A percentile compares a stretch with the other conserved stretches of the same genome.
These are phyloP conservation scores for Tachyglossus aculeatus DNA, from an alignment of 2,797 vertebrate species.

Conservation along the genomic window DNA sequence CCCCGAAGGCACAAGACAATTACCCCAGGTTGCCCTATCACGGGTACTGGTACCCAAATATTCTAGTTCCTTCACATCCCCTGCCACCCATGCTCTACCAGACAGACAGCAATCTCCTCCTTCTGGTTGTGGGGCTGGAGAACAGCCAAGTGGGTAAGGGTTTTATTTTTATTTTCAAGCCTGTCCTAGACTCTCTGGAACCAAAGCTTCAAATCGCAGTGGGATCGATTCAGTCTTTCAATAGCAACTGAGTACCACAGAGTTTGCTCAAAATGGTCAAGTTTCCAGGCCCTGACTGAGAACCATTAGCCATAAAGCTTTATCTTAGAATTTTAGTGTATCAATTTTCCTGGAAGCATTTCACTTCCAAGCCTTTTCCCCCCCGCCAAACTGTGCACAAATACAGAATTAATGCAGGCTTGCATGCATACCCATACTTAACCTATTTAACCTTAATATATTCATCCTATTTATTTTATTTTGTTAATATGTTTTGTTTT, in stretches of 20 bases:
- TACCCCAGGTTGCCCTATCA: no score
- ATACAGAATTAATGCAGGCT: slow-evolving; percentile 35
- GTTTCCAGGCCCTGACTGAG: slow-evolving; percentile 40
- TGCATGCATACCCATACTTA: neutral
- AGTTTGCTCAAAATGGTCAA: slow-evolving; percentile 49
- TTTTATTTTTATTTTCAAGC: slow-evolving; percentile 51
- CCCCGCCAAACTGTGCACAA: slow-evolving; percentile 42
- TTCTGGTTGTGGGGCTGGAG: slow-evolving; percentile 32
- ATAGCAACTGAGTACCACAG: slow-evolving; percentile 35
- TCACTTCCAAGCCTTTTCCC: slow-evolving; percentile 35
- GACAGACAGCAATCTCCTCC: no score
- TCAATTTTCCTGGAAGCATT: slow-evolving; percentile 45
- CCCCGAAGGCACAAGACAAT: no score
- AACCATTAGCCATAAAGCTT: neutral
- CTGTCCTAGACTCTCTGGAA: slow-evolving; percentile 61
- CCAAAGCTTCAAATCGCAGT: slow-evolving; percentile 59
- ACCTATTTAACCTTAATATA: no score
- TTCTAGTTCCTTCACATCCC: no score
- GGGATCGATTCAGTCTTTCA: slow-evolving; percentile 47
- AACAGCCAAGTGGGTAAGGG: slow-evolving; percentile 13
- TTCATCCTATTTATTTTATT: no score
- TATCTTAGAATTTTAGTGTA: slow-evolving; percentile 44
- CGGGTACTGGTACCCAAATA: no score
- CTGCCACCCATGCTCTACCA: no score
- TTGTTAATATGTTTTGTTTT: no score